Percentiles rank a stretch among this genome's conserved stretches.
These are phyloP conservation scores for Hesperophylax magnus DNA, from an alignment of 1,140 invertebrate species.

Conservation along the genomic window DNA sequence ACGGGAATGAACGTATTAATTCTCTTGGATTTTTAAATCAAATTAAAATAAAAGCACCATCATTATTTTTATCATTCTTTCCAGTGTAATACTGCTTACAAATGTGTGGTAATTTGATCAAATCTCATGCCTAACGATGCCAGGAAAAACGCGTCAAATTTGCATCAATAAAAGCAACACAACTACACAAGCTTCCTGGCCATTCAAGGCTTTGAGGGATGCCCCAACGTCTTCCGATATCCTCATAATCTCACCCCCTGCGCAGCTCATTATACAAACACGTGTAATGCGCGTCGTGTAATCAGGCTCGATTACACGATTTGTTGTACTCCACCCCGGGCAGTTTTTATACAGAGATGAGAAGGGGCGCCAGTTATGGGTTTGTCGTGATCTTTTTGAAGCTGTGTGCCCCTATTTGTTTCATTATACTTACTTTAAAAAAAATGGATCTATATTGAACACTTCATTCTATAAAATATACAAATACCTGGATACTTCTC, in stretches of 20 bases:
- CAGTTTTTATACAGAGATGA: conserved; percentile 26
- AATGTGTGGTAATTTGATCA: conserved; percentile 19
- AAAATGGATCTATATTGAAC: no score
- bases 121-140: conserved; percentile 3
- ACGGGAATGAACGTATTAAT: no score
- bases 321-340: conserved; percentile 53
- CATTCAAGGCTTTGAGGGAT: not conserved
- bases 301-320: conserved; percentile 58
- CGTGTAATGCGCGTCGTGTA: conserved; percentile 57
- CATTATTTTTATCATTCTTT: no score
- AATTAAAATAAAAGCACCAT: no score
- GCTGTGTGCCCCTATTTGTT: no score
- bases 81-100: not conserved
- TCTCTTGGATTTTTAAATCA: no score
- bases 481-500: no score
- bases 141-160: conserved; percentile 13
- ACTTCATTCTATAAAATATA: no score
- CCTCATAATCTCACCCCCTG: conserved; percentile 23
- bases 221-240: not conserved
- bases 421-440: no score
- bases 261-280: conserved; percentile 56
- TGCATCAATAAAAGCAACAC: conserved; percentile 42
- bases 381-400: not conserved
- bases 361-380: not conserved
- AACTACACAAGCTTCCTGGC: not conserved